A percentile compares a stretch with the other conserved stretches of the same genome.
Evolutionary conservation across 2,888 invertebrate species (phyloP).

Genomic region (Torymus tubicola): DNA sequence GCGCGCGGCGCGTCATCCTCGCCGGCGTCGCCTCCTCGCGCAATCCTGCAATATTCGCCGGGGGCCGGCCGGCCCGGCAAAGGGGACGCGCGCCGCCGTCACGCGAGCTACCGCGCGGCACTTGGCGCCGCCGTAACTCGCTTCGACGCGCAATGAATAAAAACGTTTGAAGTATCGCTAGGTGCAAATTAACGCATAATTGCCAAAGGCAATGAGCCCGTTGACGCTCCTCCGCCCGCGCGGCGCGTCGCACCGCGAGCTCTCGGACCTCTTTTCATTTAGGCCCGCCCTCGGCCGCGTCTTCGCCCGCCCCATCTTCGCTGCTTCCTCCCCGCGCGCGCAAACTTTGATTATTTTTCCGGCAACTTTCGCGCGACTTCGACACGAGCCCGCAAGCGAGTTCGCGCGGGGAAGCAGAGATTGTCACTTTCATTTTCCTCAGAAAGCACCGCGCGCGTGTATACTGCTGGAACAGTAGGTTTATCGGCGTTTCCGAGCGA

Average conservation of each 20-base stretch:
- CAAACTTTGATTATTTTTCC: conserved; percentile 76
- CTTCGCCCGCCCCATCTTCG: conserved; percentile 50
- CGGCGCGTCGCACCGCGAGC: conserved; percentile 45
- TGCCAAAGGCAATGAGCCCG: conserved; percentile 76
- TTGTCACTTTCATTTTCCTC: no score
- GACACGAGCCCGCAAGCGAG: conserved; percentile 12
- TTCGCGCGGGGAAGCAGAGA: no score
- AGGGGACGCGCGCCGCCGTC: not conserved
- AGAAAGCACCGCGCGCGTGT: no score
- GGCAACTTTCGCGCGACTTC: conserved; percentile 68
- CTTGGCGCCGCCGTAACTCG: conserved; percentile 61
- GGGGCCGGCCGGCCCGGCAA: not conserved
- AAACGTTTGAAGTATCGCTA: conserved; percentile 76
- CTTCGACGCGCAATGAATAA: conserved; percentile 75
- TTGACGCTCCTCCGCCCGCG: conserved; percentile 55
- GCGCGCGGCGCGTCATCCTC: no score
- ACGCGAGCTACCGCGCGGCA: conserved; percentile 20
- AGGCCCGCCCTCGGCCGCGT: not conserved
- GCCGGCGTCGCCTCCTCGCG: not conserved
- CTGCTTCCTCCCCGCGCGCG: conserved; percentile 38
- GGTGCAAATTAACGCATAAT: conserved; percentile 77
- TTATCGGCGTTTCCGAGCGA: no score
- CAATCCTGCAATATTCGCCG: conserved; percentile 8
- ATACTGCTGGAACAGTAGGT: no score
- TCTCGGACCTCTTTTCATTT: conserved; percentile 24